phyloP scores from a whole-genome alignment of 1,140 invertebrate genomes.

The Drosophila pseudoobscura region DNA sequence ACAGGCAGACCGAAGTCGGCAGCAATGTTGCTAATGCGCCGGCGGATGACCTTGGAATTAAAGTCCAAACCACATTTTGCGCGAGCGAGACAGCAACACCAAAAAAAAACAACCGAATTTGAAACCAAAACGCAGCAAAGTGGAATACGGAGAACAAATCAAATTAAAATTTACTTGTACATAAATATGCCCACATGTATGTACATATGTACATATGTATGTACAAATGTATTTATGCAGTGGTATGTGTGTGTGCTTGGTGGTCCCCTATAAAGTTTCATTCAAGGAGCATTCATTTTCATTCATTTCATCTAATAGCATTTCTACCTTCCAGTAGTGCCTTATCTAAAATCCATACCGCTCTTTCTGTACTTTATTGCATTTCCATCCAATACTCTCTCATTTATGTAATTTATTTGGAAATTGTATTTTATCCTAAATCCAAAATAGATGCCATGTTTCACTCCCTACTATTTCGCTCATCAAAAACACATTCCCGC shows the following conservation, averaged over 20 bases:
- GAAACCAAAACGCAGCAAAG: conserved; percentile 52
- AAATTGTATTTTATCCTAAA: too few relatives aligned
- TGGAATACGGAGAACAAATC: conserved; percentile 25
- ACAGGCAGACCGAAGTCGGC: neutral
- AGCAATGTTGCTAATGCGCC: conserved; percentile 54
- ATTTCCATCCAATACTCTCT: too few relatives aligned
- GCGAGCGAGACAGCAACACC: conserved; percentile 22
- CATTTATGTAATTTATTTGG: too few relatives aligned
- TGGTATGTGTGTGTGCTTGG: conserved; percentile 8
- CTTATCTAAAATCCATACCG: too few relatives aligned
- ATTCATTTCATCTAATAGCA: too few relatives aligned
- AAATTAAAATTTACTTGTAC: neutral
- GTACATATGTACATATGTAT: neutral
- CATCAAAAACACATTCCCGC: too few relatives aligned
- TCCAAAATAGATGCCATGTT: too few relatives aligned
- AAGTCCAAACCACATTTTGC: conserved; percentile 57
- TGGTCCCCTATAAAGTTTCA: conserved; percentile 1
- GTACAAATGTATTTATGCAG: neutral
- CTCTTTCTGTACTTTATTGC: too few relatives aligned
- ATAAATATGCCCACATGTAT: neutral
- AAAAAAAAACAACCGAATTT: conserved; percentile 48
- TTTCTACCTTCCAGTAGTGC: too few relatives aligned
- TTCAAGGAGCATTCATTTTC: too few relatives aligned
- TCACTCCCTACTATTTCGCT: too few relatives aligned
- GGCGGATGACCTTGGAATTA: conserved; percentile 59